Percentiles rank a stretch among this genome's conserved stretches.
phyloP scores from a whole-genome alignment of 2,888 invertebrate species.

The Oscheius sp. region DNA sequence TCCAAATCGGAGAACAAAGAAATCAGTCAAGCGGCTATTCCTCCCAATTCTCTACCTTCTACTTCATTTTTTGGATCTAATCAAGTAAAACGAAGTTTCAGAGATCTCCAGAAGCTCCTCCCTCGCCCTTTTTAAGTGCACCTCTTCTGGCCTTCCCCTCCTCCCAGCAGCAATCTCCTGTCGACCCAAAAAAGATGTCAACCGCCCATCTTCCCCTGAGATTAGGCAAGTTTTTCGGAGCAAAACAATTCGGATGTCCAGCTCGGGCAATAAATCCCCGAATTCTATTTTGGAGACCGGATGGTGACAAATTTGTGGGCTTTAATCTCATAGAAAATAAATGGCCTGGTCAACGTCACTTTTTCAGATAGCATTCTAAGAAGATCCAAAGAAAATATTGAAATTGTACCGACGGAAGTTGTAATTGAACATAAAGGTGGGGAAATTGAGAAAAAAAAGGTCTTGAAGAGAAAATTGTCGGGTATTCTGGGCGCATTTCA shows the following conservation, averaged over 20 bases:
- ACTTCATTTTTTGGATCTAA: too few species aligned
- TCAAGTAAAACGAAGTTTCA: too few species aligned
- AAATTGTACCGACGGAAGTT: conserved; percentile 54
- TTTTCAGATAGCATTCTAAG: conserved; percentile 49
- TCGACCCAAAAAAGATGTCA: background rate
- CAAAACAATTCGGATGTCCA: background rate
- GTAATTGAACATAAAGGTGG: conserved; percentile 56
- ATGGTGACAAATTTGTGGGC: background rate
- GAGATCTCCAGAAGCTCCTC: too few species aligned
- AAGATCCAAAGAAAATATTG: conserved; percentile 53
- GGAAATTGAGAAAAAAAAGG: background rate
- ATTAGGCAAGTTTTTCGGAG: conserved; percentile 21
- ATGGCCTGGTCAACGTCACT: background rate
- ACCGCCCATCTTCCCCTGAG: conserved; percentile 22
- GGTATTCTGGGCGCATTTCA: too few species aligned
- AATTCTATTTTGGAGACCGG: conserved; percentile 21
- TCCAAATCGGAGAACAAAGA: too few species aligned
- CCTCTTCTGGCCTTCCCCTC: too few species aligned
- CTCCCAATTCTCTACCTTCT: too few species aligned
- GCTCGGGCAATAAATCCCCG: background rate
- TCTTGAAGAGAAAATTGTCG: background rate
- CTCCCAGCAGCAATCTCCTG: too few species aligned
- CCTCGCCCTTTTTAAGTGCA: too few species aligned
- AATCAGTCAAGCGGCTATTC: too few species aligned
- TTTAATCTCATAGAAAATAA: background rate